Evolutionary conservation across 2,113 vertebrate genomes (phyloP), one percentile per base, ranked within the genome.

Genomic region (Cebus imitator): DNA sequence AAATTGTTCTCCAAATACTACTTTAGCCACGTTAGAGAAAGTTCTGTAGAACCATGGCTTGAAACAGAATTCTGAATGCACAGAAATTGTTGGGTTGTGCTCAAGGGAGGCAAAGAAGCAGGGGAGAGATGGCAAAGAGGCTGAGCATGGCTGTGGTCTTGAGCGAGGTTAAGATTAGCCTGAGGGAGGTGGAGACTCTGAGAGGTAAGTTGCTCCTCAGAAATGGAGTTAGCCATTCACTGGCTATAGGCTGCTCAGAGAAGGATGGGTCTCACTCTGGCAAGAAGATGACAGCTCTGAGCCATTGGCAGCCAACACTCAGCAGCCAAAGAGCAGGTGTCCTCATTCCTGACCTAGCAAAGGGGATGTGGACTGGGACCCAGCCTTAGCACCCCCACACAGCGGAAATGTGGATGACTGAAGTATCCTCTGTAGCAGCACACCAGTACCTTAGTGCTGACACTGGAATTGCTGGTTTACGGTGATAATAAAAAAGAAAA

Each of bases 161-260:
- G 40, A 81, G 70, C 1, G 8, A 48, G 17, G 72, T 57, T 45
- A 14, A 10, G 20, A 9, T 11, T 2, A 21, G 55, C 32, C 48
- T 6, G 9, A 27, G 0, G 7, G n/a, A 55, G 6, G 25, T 18
- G 13, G 40, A 86, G 11, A 20, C 17, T n/a, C 72, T 27, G 32
- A n/a, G 32, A 8, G 70, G 58, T 7, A 3, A n/a, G 27, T 18
- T 37, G 20, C 37, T 52, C 30, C 40, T 23, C 21, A 21, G 21
- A 16, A 0, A 13, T 0, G 12, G n/a, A 35, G 5, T 25, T 17
- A 23, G 58, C 21, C 8, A 4, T 43, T 30, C 17, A 14, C 9
- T 12, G 17, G 70, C 43, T 57, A 2, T 45, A 87, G 13, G 6
- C 61, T 43, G 48, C 64, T 83, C 23, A 4, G 11, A 17, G 12